Evolutionary conservation across 2,797 vertebrate genomes (phyloP).

Genomic region (Remorina albescens): DNA sequence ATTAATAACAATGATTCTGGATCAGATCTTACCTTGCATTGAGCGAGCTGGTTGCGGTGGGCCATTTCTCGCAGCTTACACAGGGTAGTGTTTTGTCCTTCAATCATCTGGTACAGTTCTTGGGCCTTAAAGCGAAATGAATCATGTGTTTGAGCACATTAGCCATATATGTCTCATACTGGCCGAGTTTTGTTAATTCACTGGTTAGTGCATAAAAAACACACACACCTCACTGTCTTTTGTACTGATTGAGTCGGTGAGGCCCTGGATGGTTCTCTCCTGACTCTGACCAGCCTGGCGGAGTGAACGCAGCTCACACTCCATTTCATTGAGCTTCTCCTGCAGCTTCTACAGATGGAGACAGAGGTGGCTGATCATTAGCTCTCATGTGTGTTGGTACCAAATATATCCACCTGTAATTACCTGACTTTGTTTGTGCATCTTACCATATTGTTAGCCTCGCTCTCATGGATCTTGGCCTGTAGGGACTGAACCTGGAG

Average conservation of each 20-base stretch:
- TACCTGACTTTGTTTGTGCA: background rate
- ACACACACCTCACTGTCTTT: slow-evolving; percentile 91
- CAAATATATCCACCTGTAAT: background rate
- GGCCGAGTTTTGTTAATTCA: background rate
- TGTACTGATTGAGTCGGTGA: slow-evolving; percentile 89
- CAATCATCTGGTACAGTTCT: slow-evolving; percentile 91
- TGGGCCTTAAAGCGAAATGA: slow-evolving; percentile 81
- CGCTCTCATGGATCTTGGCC: slow-evolving; percentile 88
- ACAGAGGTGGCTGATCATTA: background rate
- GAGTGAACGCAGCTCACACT: slow-evolving; percentile 88
- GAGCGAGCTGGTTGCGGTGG: slow-evolving; percentile 88
- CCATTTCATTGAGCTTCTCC: slow-evolving; percentile 92
- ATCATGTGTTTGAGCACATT: slow-evolving; percentile 8
- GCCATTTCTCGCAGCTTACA: slow-evolving; percentile 91
- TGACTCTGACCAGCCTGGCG: slow-evolving; percentile 89
- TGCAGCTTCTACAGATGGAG: slow-evolving; percentile 87
- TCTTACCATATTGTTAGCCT: slow-evolving; percentile 91
- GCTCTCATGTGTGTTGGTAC: background rate
- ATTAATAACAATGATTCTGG: background rate
- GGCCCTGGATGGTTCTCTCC: slow-evolving; percentile 89
- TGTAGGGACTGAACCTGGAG: slow-evolving; percentile 88
- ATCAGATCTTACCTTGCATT: slow-evolving; percentile 83
- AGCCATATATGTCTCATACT: background rate
- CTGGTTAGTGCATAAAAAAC: background rate
- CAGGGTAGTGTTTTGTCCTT: slow-evolving; percentile 91